These are phyloP conservation scores for Zosterops hypoxanthus DNA, from an alignment of 2,113 vertebrate species.

Conservation along the genomic window DNA sequence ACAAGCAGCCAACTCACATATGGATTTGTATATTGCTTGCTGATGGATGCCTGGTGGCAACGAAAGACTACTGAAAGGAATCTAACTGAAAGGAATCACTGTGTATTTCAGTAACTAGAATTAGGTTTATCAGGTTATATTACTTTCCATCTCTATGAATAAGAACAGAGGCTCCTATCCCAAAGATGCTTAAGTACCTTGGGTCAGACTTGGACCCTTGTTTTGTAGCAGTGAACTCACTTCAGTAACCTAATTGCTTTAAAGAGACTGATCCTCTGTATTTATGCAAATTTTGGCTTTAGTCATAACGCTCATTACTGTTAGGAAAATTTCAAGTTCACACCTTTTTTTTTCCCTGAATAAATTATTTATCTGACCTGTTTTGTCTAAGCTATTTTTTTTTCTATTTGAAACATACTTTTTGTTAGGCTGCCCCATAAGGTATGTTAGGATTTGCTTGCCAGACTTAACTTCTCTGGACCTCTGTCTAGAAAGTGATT, in stretches of 20 bases:
- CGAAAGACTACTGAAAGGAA: not conserved
- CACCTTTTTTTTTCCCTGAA: not conserved
- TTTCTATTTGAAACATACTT: not conserved
- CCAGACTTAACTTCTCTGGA: not conserved
- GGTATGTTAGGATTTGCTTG: not conserved
- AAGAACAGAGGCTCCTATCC: not conserved
- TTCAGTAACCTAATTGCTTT: not conserved
- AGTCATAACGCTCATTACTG: not conserved
- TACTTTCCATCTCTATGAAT: not conserved
- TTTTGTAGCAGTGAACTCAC: not conserved
- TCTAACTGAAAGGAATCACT: not conserved
- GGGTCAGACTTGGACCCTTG: not conserved
- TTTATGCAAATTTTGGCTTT: not conserved
- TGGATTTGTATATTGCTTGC: fast-evolving
- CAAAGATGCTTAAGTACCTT: not conserved
- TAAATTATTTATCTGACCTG: not conserved
- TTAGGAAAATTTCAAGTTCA: not conserved
- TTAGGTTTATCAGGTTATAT: not conserved
- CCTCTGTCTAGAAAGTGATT: not conserved
- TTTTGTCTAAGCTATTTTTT: not conserved
- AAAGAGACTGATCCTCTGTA: not conserved
- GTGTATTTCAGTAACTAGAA: not conserved
- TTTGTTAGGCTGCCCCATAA: not conserved
- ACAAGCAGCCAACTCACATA: fast-evolving
- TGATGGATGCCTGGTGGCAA: not conserved